Evolutionary conservation across 2,888 invertebrate genomes (phyloP), one percentile per base, ranked within the genome.

Genomic region (Eupithecia subfuscata): DNA sequence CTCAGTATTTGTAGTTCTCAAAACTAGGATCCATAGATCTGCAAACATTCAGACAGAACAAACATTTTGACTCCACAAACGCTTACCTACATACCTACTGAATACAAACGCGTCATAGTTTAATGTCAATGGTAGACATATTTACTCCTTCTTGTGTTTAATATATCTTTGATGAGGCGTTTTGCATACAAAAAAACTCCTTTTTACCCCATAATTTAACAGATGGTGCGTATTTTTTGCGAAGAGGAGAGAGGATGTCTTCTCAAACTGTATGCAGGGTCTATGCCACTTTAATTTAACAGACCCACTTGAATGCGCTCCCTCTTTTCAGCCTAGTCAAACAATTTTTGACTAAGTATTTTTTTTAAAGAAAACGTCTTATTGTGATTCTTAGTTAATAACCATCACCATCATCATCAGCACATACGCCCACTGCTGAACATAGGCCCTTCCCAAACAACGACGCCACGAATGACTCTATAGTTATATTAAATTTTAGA

Each of bases 11-110:
- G 12, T 25, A 25, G 25, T 12, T 60, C 25, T 25, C 5, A 60
- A 22, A 60, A 60, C 60, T 25, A 12, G 60, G 14, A 60, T 6
- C 12, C 25, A 60, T 56, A 60, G 25, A 25, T 4, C 60, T 60
- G 14, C 60, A 25, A 60, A 60, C 60, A 56, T 56, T 56, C 22
- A 60, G 60, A 60, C 2, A 14, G 25, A 60, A 60, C 60, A 60
- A 60, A 60, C 60, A 60, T 60, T 60, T 60, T 60, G 60, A 25
- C 60, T 60, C 12, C 5, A 25, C 60, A 60, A 60, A 60, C 25
- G 60, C 25, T 60, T 60, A 60, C 60, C 60, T 60, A 25, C 60
- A 25, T 25, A 60, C n/a, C n/a, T n/a, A n/a, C 12, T 12, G 60
- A 22, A 25, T 60, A 14, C 60, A 25, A 25, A 60, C 60, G 25